Evolutionary conservation across 1,140 invertebrate genomes (phyloP), one percentile per base, ranked within the genome.

Genomic region (Dufourea novaeangliae): DNA sequence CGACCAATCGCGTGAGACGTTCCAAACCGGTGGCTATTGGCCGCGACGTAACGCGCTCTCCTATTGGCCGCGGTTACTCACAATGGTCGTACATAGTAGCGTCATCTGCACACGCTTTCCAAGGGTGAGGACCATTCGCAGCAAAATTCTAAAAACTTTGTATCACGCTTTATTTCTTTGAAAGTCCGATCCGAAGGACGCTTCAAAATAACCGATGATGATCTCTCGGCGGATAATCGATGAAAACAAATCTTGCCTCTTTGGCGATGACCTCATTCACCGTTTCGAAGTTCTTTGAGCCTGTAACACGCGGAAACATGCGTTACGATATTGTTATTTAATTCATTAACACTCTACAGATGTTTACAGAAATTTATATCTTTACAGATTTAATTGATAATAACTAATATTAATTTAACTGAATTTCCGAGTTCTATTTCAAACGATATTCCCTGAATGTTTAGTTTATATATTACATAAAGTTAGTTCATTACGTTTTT

Each of bases 31-130:
- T n/a, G 50, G 4, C 37, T n/a, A 17, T 37, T 5, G 2, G 50
- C n/a, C 56, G 12, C 17, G 67, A 59, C 75, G 14, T 64, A 70
- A 68, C 68, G 57, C 6, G 32, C 2, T 8, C 32, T 63, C 50
- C 50, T n/a, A 87, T 87, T 87, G 84, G 84, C n/a, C 29, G 0
- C 6, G 27, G 14, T 46, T 37, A 7, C 20, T 67, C 74, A 84
- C 78, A 87, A 86, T 83, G 78, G 61, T 57, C 37, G n/a, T 62
- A 56, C 32, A 39, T 44, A 63, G 56, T 56, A 71, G 72, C 79
- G 79, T 75, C 86, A 83, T 84, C 82, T 86, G 68, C 75, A 39
- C 78, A 32, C 17, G 37, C 56, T 27, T 71, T 71, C 29, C 59
- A 25, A 77, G 67, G 75, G 68, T 41, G 68, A 61, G 44, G 44